These are phyloP conservation scores for Monochamus saltuarius DNA, from an alignment of 1,140 invertebrate species.

Conservation along the genomic window DNA sequence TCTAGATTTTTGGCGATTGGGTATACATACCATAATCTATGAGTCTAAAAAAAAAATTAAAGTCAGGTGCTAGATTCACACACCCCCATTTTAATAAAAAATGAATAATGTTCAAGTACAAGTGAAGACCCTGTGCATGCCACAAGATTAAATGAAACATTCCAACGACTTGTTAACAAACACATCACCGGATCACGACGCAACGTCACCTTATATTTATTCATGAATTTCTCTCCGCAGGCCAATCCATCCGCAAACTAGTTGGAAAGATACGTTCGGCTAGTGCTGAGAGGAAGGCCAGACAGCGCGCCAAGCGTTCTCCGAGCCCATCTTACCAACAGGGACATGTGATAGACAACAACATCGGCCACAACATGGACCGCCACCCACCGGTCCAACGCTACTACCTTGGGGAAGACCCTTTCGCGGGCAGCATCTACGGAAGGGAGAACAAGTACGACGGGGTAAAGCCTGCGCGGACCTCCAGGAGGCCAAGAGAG, in stretches of 20 bases:
- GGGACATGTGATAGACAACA: constrained; percentile 62
- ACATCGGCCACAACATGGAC: constrained; percentile 42
- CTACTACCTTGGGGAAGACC: constrained; percentile 81
- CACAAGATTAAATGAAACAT: too few relatives aligned
- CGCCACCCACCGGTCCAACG: constrained; percentile 63
- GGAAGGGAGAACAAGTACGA: constrained; percentile 77
- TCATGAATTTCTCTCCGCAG: constrained; percentile 37
- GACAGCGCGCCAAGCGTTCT: constrained; percentile 54
- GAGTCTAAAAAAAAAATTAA: too few relatives aligned
- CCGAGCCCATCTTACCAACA: constrained; percentile 61
- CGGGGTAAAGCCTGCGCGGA: constrained; percentile 55
- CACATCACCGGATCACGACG: too few relatives aligned
- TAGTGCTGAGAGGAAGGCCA: constrained; percentile 68
- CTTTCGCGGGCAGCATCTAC: constrained; percentile 76
- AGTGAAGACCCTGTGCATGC: too few relatives aligned
- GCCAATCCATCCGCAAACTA: constrained; percentile 73
- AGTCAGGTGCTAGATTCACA: too few relatives aligned
- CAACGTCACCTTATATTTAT: constrained; percentile 1
- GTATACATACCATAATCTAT: too few relatives aligned
- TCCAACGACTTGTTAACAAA: too few relatives aligned
- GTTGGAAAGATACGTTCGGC: constrained; percentile 76
- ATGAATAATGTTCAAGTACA: too few relatives aligned
- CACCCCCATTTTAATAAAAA: too few relatives aligned
- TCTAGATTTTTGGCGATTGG: too few relatives aligned
- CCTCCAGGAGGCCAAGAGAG: constrained; percentile 31